Evolutionary conservation across 2,113 vertebrate species (phyloP), one percentile per base, ranked within the genome.

Genomic region (Macaca nemestrina): DNA sequence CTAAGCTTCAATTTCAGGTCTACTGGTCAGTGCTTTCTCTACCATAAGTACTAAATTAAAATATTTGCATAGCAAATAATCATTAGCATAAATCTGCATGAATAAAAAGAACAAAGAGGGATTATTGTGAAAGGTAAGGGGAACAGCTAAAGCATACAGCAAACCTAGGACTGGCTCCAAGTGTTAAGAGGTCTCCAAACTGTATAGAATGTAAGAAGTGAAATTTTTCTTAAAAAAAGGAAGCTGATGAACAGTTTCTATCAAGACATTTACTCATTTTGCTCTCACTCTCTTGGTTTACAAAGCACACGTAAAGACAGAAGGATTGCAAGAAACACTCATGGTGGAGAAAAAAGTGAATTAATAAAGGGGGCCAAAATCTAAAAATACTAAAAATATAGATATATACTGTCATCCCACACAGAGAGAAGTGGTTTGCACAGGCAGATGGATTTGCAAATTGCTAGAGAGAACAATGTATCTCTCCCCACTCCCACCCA

Each of bases 21-120:
- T 93, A 0, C 40, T 92, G 64, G 67, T 92, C 75, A 96, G 40
- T 72, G 16, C 11, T 61, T 57, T 59, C 57, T 94, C n/a, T 70
- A 84, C 90, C 76, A 87, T 38, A 92, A 96, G 92, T 48, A 73
- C 70, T 72, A 90, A 96, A 75, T 72, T 90, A 59, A 87, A 97
- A 55, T 83, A 79, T 83, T n/a, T 94, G 43, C 93, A 86, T 64
- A 89, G 35, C 11, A 90, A 75, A 73, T 93, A 75, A 57, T 91
- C 61, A 96, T 94, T 96, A 87, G 79, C 80, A 97, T 80, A 95
- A 70, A 93, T 83, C 55, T 97, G 48, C 86, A 92, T 88, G 76
- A 78, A 87, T 23, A 76, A 64, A 30, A 88, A 43, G 61, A 97
- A 93, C 92, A 94, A 97, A 87, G 40, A 70, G 25, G 45, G 64